Conservation (phyloP, 2,888 invertebrate species). For the Dynastes hyllus region DNA sequence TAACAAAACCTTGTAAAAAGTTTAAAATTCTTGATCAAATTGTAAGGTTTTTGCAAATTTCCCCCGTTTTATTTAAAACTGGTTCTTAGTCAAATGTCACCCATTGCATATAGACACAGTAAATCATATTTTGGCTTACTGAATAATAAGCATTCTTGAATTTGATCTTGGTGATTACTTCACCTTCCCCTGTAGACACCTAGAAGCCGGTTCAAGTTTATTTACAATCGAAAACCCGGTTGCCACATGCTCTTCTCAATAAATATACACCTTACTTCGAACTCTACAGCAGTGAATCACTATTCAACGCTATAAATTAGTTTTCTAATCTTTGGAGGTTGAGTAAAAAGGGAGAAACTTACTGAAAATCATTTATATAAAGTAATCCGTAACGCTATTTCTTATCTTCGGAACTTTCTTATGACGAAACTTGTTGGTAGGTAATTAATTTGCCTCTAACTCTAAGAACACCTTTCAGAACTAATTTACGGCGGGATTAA, state of each 20-base stretch:
- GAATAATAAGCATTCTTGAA: too few relatives aligned
- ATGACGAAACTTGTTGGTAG: not conserved
- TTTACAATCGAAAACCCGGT: conserved; percentile 27
- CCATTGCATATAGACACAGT: too few relatives aligned
- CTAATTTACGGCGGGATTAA: not conserved
- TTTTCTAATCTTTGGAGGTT: not conserved
- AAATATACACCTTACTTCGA: conserved; percentile 18
- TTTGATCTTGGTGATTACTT: not conserved
- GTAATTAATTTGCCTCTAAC: too few relatives aligned
- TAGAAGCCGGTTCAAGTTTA: conserved; percentile 14
- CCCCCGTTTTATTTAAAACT: too few relatives aligned
- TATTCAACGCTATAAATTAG: not conserved
- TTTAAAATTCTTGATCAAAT: too few relatives aligned
- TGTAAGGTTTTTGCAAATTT: too few relatives aligned
- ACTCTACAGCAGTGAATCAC: conserved; percentile 2
- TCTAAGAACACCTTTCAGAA: too few relatives aligned
- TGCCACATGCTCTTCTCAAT: conserved; percentile 21
- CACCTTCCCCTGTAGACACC: not conserved
- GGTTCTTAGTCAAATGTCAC: too few relatives aligned
- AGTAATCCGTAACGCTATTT: not conserved
- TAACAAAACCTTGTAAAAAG: too few relatives aligned
- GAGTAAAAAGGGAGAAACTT: not conserved
- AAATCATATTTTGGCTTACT: too few relatives aligned
- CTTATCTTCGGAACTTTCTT: not conserved
- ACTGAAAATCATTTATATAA: not conserved